phyloP scores from a whole-genome alignment of 2,113 vertebrate genomes.

The Shinisaurus crocodilurus region DNA sequence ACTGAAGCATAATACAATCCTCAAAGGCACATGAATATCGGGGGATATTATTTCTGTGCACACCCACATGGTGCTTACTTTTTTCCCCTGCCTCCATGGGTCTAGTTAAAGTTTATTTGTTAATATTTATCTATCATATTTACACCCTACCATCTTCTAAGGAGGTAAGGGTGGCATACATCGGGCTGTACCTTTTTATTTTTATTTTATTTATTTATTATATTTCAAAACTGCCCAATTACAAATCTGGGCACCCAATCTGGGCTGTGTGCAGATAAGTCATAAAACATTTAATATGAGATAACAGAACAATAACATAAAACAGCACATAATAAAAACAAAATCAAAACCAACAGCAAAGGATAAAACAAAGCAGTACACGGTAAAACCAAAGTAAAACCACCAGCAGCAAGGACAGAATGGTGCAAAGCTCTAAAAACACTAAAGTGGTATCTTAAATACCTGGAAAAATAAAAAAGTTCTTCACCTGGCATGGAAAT shows the following conservation, averaged over 20 bases:
- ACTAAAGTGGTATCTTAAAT: neutral
- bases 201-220: neutral
- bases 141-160: neutral
- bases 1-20: constrained; percentile 11
- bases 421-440: neutral
- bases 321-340: neutral
- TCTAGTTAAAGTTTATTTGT: constrained; percentile 39
- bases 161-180: neutral
- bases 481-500: neutral
- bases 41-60: constrained; percentile 31
- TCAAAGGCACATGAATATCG: neutral
- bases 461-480: neutral
- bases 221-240: neutral
- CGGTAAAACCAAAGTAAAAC: neutral
- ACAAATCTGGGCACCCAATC: neutral
- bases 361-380: neutral
- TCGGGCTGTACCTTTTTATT: neutral
- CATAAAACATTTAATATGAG: neutral
- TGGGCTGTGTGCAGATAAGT: neutral
- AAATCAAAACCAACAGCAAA: neutral
- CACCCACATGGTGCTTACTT: neutral
- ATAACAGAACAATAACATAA: neutral
- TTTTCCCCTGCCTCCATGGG: constrained; percentile 20
- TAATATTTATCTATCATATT: constrained; percentile 23
- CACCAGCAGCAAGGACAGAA: neutral